Evolutionary conservation across 2,113 vertebrate genomes (phyloP), one percentile per base, ranked within the genome.

Genomic region (Protomyctophum bolini): DNA sequence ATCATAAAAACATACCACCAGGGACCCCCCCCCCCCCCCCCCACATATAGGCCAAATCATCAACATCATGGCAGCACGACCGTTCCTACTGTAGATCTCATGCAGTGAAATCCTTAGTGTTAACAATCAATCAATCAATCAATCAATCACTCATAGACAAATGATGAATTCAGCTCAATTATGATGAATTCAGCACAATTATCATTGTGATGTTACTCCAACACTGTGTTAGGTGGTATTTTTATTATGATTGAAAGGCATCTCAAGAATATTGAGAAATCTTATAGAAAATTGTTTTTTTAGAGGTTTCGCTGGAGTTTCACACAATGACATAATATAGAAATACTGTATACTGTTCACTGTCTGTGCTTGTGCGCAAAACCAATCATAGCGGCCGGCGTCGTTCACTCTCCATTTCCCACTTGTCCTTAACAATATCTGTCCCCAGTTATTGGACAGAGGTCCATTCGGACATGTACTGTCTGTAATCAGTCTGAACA

Each of bases 41-140:
- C n/a, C n/a, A 63, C n/a, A 50, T 55, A 9, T 41, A 21, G 33
- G 3, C 0, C 70, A 52, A 65, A 70, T 77, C 69, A 66, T 65
- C 63, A 68, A 51, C 75, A 70, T 70, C 76, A 78, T 21, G 70
- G 59, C 70, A 70, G 73, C 85, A 41, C 12, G 28, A 59, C 14
- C 7, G 29, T 48, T 47, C 12, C 5, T 62, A 21, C 21, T 21
- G 21, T 21, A 21, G 21, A 21, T 21, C 21, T 21, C 21, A 21
- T 21, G 21, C 21, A 21, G 21, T 21, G 21, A 6, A 41, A 41
- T 41, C 47, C 48, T 21, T 8, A 12, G 48, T 28, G 15, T 15
- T 12, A 7, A 4, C 15, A 9, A 15, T 6, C n/a, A 57, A 21
- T 21, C 21, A 21, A 21, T 21, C 21, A 21, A 21, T 21, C 21